These are phyloP conservation scores for Andrena marginata DNA, from an alignment of 2,888 invertebrate species.

Conservation along the genomic window DNA sequence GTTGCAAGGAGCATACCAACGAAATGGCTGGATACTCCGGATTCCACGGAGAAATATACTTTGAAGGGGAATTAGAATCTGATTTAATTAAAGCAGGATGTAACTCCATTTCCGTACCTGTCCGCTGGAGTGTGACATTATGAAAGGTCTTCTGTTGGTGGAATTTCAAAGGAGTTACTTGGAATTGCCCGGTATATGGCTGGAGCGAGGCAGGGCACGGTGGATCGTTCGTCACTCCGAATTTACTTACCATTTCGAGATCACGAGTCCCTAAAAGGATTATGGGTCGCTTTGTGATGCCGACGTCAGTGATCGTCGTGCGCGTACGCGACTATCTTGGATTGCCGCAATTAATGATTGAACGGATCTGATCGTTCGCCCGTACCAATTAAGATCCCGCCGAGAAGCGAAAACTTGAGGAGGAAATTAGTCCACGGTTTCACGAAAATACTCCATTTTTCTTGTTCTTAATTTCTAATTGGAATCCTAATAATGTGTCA, in stretches of 20 bases:
- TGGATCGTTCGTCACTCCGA: slow-evolving; percentile 39
- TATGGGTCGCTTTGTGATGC: slow-evolving; percentile 49
- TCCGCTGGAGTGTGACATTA: neutral
- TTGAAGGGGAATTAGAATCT: neutral
- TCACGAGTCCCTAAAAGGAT: slow-evolving; percentile 48
- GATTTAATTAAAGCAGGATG: neutral
- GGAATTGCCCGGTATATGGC: slow-evolving; percentile 19
- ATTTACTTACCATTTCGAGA: slow-evolving; percentile 48
- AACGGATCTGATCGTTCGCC: slow-evolving; percentile 16
- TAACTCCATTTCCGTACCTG: neutral
- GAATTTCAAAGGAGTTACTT: neutral
- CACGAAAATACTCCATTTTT: neutral
- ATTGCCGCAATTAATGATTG: slow-evolving; percentile 17
- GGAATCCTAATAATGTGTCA: neutral
- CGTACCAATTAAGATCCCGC: slow-evolving; percentile 11
- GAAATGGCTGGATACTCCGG: neutral
- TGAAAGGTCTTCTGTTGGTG: neutral
- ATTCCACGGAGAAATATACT: neutral
- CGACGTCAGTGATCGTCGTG: slow-evolving; percentile 11
- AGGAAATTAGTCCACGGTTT: neutral
- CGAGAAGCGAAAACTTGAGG: neutral
- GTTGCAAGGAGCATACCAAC: neutral
- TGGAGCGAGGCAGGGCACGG: slow-evolving; percentile 1
- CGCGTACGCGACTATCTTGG: neutral
- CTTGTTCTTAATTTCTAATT: neutral